Conservation (phyloP, 2,888 invertebrate species). For the Zygothrica quintamaculata region DNA sequence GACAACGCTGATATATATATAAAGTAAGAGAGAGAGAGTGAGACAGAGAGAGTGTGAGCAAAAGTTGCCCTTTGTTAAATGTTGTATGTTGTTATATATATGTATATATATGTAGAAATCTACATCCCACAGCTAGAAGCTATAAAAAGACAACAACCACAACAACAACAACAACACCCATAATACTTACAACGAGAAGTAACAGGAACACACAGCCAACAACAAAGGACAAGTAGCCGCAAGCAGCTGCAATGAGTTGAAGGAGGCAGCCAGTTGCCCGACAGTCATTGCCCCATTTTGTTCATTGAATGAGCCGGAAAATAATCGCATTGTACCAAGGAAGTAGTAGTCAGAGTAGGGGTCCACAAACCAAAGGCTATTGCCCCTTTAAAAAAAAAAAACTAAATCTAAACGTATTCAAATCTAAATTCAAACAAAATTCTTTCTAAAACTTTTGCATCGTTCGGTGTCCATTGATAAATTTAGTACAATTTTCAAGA, state of each 20-base stretch:
- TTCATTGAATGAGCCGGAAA: constrained; percentile 29
- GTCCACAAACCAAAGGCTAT: not conserved
- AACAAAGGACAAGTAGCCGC: constrained; percentile 31
- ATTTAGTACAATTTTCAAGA: no score
- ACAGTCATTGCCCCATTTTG: constrained; percentile 47
- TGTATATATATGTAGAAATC: constrained; percentile 40
- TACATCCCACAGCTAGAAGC: constrained; percentile 16
- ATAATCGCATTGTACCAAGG: constrained; percentile 30
- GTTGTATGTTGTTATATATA: constrained; percentile 25
- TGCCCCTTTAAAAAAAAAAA: not conserved
- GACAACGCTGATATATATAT: no score
- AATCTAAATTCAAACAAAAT: no score
- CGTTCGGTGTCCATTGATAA: no score
- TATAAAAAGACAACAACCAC: constrained; percentile 20
- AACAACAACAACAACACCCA: constrained; percentile 3
- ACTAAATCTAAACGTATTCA: not conserved
- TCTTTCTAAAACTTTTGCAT: no score
- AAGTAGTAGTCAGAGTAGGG: not conserved
- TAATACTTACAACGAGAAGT: not conserved
- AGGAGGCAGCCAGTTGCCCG: constrained; percentile 2
- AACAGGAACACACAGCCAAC: not conserved
- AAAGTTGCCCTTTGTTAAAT: constrained; percentile 56
- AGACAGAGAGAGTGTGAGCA: no score
- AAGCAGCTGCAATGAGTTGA: constrained; percentile 9
- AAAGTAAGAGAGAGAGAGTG: constrained; percentile 38